Evolutionary conservation across 2,113 vertebrate species (phyloP).

Genomic region (Proteles cristata): DNA sequence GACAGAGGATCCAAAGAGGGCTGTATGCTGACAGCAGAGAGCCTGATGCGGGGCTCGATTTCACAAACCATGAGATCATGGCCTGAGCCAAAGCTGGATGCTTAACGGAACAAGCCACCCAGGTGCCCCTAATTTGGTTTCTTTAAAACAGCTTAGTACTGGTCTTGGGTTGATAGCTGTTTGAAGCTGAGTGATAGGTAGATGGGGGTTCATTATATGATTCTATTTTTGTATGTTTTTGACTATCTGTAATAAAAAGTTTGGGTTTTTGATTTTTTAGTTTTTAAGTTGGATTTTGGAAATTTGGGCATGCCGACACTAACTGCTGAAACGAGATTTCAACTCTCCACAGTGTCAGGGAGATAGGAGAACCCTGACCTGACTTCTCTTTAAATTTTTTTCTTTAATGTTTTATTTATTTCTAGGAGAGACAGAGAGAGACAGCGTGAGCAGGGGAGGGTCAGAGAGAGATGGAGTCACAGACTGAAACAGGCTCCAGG

Average conservation of each 20-base stretch:
- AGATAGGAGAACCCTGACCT: not conserved
- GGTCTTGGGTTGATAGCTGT: not conserved
- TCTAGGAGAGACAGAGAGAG: too few species aligned
- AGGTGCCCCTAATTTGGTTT: not conserved
- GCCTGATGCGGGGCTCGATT: not conserved
- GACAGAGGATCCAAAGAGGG: too few species aligned
- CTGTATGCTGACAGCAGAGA: not conserved
- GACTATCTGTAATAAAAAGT: not conserved
- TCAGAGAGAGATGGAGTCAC: too few species aligned
- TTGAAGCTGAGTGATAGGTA: not conserved
- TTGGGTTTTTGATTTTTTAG: not conserved
- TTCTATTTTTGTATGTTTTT: not conserved
- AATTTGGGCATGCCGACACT: not conserved
- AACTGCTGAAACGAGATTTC: not conserved
- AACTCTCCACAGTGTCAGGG: not conserved
- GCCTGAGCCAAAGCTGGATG: not conserved
- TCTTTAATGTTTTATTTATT: too few species aligned
- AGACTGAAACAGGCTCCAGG: too few species aligned
- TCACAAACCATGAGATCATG: not conserved
- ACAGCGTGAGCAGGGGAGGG: too few species aligned
- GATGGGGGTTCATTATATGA: not conserved
- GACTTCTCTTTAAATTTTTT: too few species aligned
- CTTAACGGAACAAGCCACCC: not conserved
- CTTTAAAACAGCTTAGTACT: not conserved
- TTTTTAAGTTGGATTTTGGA: conserved; percentile 7